Evolutionary conservation across 2,113 vertebrate species (phyloP).

Genomic region (Caranx melampygus): DNA sequence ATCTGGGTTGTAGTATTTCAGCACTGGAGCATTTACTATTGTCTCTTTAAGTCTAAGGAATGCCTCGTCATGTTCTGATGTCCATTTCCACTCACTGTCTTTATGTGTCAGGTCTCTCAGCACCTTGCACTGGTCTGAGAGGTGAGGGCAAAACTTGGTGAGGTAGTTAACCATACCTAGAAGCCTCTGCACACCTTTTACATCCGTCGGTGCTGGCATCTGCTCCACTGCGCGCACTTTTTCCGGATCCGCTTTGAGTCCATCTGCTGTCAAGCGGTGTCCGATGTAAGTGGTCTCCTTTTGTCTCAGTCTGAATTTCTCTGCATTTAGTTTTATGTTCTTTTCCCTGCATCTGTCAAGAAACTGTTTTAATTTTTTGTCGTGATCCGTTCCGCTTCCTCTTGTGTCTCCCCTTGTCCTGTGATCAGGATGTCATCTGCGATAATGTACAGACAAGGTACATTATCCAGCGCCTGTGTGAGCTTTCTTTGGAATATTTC

Average conservation of each 20-base stretch:
- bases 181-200: no score
- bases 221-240: background rate
- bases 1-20: no score
- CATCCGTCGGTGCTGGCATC: background rate
- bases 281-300: conserved; percentile 20
- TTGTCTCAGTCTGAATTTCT: conserved; percentile 31
- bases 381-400: background rate
- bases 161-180: no score
- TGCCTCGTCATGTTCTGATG: no score
- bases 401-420: conserved; percentile 14
- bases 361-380: conserved; percentile 8
- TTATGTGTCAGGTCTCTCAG: no score
- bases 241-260: background rate
- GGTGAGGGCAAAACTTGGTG: no score
- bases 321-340: conserved; percentile 29
- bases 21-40: no score
- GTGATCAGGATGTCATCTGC: conserved; percentile 12
- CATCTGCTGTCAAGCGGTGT: conserved; percentile 3
- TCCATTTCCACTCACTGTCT: no score
- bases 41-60: no score
- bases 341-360: background rate
- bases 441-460: background rate
- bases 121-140: no score
- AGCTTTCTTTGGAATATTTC: conserved; percentile 48
- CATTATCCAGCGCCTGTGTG: background rate